Percentiles rank a stretch among this genome's conserved stretches.
Evolutionary conservation across 2,888 invertebrate species (phyloP).

Genomic region (Masnerella sp.): DNA sequence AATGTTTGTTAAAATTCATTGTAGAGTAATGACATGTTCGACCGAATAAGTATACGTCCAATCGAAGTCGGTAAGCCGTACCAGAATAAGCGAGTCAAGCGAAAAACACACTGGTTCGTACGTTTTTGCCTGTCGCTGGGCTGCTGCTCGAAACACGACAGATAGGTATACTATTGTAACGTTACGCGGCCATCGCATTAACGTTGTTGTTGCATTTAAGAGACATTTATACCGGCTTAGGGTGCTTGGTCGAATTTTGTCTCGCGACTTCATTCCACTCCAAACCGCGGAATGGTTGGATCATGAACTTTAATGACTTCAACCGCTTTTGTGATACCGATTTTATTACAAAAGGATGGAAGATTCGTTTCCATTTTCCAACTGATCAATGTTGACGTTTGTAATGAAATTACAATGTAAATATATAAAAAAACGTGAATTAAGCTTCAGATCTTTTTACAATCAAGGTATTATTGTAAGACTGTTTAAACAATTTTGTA

Average conservation of each 20-base stretch:
- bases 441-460: too few relatives aligned
- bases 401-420: too few relatives aligned
- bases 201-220: slow-evolving; percentile 33
- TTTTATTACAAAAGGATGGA: too few relatives aligned
- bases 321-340: too few relatives aligned
- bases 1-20: slow-evolving; percentile 72
- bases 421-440: too few relatives aligned
- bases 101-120: slow-evolving; percentile 24
- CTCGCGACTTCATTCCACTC: too few relatives aligned
- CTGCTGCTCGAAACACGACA: slow-evolving; percentile 32
- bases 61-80: slow-evolving; percentile 67
- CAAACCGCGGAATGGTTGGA: too few relatives aligned
- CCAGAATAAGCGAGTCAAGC: slow-evolving; percentile 37
- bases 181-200: slow-evolving; percentile 13
- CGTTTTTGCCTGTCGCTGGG: slow-evolving; percentile 29
- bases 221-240: slow-evolving; percentile 27
- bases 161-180: slow-evolving; percentile 33
- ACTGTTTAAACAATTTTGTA: too few relatives aligned
- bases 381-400: too few relatives aligned
- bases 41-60: slow-evolving; percentile 73
- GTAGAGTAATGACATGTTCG: slow-evolving; percentile 74
- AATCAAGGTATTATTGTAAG: too few relatives aligned
- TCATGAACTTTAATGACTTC: too few relatives aligned
- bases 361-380: too few relatives aligned
- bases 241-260: slow-evolving; percentile 32